Evolutionary conservation across 2,113 vertebrate genomes (phyloP), one percentile per base, ranked within the genome.

Genomic region (Coreoperca whiteheadi): DNA sequence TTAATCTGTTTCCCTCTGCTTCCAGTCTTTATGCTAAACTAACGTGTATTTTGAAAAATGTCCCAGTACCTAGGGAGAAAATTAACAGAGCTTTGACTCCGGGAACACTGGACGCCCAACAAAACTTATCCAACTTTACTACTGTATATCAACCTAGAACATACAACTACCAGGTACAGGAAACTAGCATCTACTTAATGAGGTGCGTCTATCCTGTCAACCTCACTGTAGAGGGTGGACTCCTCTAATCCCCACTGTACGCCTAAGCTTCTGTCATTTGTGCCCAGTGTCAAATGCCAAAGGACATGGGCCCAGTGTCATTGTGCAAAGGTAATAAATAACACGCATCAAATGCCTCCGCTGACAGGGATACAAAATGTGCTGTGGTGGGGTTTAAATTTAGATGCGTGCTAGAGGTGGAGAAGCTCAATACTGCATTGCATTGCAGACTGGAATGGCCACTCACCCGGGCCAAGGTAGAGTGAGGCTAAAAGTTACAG

Each of bases 291-390:
- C 87, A 94, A 93, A 93, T 87, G 79, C 82, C 86, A 93, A 93
- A 92, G 90, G 87, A 93, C 91, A 90, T 11, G 6, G 23, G 48
- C 68, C 65, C 15, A 46, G 79, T 87, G 84, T 90, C 88, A 91
- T 88, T 85, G 88, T 91, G 86, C 78, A 80, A 59, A 82, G 77
- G 86, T 87, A 91, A 94, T 93, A 94, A 94, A 93, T 91, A 90
- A 93, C 81, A 61, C 69, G 77, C 79, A 81, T 87, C 76, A 91
- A 89, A 86, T 51, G 60, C 63, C 72, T 46, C 72, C 11, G 43
- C 48, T 82, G 87, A 91, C 89, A 92, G 86, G 59, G 83, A 93
- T 86, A 92, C 77, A 87, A 91, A 94, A 93, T 92, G 89, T 89
- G 84, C 94, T 89, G 79, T 39, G 21, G 75, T 68, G 82, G 64